A percentile compares a stretch with the other conserved stretches of the same genome.
These are phyloP conservation scores for Oncorhynchus keta DNA, from an alignment of 2,113 vertebrate species.

Conservation along the genomic window DNA sequence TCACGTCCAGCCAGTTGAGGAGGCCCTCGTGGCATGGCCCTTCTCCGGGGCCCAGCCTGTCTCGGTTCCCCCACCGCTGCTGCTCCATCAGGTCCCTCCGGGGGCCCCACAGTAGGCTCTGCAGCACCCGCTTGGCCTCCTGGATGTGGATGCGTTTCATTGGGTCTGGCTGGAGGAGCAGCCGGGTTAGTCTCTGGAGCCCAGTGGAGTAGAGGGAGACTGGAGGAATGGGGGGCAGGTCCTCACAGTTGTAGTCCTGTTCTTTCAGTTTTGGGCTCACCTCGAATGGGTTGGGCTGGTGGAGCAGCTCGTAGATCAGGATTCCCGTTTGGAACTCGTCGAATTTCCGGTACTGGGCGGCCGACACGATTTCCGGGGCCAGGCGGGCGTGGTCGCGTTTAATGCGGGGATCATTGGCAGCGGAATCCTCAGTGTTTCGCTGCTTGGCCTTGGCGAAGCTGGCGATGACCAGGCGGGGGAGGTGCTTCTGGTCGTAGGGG, in stretches of 20 bases:
- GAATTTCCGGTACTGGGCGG: constrained; percentile 93
- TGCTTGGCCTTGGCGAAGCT: constrained; percentile 94
- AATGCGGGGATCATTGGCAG: constrained; percentile 71
- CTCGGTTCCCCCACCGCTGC: constrained; percentile 69
- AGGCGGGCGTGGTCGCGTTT: constrained; percentile 88
- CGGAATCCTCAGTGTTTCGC: constrained; percentile 69
- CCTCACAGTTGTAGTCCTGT: constrained; percentile 84
- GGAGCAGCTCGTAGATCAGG: constrained; percentile 94
- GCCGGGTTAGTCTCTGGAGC: constrained; percentile 86
- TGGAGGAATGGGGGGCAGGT: constrained; percentile 83
- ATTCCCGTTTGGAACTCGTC: constrained; percentile 97
- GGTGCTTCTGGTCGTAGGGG: constrained; percentile 72
- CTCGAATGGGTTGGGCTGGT: constrained; percentile 94
- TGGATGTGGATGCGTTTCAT: constrained; percentile 89
- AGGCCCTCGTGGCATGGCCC: constrained; percentile 72
- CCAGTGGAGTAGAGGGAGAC: constrained; percentile 90
- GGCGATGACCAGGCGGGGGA: constrained; percentile 92
- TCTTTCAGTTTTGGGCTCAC: constrained; percentile 82
- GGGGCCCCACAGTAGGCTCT: constrained; percentile 93
- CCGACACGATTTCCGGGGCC: constrained; percentile 93
- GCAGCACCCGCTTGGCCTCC: constrained; percentile 87
- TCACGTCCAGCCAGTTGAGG: constrained; percentile 95
- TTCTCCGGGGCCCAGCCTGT: constrained; percentile 33
- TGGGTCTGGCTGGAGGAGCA: constrained; percentile 90
- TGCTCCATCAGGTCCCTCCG: constrained; percentile 87